Conservation (phyloP, 2,113 vertebrate genomes). For the Xiphophorus couchianus region DNA sequence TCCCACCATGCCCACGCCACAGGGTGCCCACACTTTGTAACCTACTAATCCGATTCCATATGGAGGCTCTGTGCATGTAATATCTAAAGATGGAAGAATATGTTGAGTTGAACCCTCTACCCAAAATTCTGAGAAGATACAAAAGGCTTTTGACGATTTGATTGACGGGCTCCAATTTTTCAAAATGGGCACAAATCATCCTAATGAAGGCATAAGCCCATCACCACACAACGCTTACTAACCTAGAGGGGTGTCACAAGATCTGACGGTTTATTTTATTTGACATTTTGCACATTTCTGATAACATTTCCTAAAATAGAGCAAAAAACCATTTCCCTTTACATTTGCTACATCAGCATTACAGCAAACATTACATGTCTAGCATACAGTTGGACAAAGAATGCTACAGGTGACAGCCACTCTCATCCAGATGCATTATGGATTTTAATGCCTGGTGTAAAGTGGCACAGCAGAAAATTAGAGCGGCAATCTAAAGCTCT, state of each 20-base stretch:
- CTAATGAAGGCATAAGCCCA: neutral
- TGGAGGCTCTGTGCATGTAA: fast-evolving
- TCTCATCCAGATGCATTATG: no score
- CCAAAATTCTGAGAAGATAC: neutral
- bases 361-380: no score
- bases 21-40: fast-evolving
- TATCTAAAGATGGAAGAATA: neutral
- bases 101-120: neutral
- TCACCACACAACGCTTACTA: neutral
- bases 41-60: no score
- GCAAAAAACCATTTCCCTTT: no score
- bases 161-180: neutral
- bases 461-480: neutral
- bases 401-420: no score
- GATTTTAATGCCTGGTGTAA: neutral
- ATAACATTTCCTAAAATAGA: neutral
- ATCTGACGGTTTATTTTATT: neutral
- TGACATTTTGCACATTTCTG: neutral
- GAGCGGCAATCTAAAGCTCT: neutral
- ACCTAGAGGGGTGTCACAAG: neutral
- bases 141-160: neutral
- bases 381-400: no score
- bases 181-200: neutral
- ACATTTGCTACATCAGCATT: no score
- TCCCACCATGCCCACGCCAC: neutral